Evolutionary conservation across 2,888 invertebrate genomes (phyloP), one percentile per base, ranked within the genome.

Genomic region (Ecliptopera silaceata): DNA sequence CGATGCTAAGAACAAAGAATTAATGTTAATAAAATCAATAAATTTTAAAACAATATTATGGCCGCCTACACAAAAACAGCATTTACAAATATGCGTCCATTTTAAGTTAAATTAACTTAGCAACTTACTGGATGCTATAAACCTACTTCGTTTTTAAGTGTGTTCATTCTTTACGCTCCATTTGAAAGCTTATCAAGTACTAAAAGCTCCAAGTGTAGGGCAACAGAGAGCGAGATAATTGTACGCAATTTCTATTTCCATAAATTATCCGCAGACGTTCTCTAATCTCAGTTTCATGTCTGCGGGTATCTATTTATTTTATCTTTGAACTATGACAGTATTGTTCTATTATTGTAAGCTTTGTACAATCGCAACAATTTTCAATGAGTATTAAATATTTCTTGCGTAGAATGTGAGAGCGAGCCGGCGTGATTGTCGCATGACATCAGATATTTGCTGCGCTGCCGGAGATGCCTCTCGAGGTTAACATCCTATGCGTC

Each of bases 401-500:
- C 31, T 39, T 22, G 13, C 5, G 29, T 22, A 49, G 46, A 54
- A 54, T 50, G 38, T 46, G 45, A 50, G 46, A 6, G 26, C 20
- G 20, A 4, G 8, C 1, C 41, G 39, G 49, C 45, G 41, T 52
- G 55, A 75, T 77, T 76, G 80, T 78, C 68, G 66, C 55, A 79
- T 86, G 85, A 87, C 84, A 84, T 86, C 84, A 86, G 80, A 75
- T 61, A 73, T 76, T 72, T 66, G 69, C 70, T 71, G 68, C 61
- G 64, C 70, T 61, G 58, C 61, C 46, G 49, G 42, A 54, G 46
- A 59, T 51, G 63, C 59, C 55, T 65, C 49, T 50, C 59, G 80
- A 87, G 88, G 88, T 88, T 75, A 88, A 88, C 78, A 87, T 86
- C 88, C 88, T 86, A 74, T 72, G 68, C 70, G 75, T 74, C 76